Percentiles rank a stretch among this genome's conserved stretches.
Evolutionary conservation across 1,140 invertebrate genomes (phyloP).

Genomic region (Drosophila lini): DNA sequence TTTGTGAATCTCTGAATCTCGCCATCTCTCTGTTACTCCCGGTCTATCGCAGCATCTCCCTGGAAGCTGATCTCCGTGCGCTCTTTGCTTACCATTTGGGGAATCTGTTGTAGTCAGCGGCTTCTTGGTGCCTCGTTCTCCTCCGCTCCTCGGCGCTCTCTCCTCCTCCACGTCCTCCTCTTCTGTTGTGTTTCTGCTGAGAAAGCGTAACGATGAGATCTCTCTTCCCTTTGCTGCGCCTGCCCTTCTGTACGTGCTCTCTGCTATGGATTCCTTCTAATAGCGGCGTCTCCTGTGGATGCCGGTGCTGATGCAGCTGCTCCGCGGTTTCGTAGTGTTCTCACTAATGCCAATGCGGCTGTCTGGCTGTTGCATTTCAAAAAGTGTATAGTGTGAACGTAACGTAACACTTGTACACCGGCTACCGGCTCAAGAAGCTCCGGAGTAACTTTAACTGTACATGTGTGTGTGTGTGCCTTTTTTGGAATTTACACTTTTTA

Average conservation of each 20-base stretch:
- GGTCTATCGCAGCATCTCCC: slow-evolving; percentile 4
- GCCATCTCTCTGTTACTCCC: slow-evolving; percentile 1
- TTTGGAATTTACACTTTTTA: not conserved
- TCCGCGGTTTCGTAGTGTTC: slow-evolving; percentile 8
- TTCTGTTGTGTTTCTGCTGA: slow-evolving; percentile 53
- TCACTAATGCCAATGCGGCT: slow-evolving; percentile 13
- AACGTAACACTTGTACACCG: slow-evolving; percentile 3
- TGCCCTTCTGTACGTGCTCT: slow-evolving; percentile 17
- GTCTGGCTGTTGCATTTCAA: slow-evolving; percentile 54
- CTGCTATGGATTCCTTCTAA: slow-evolving; percentile 17
- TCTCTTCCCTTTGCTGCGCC: slow-evolving; percentile 14
- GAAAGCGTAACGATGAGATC: slow-evolving; percentile 63
- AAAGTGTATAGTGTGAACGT: slow-evolving; percentile 15
- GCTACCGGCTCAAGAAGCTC: not conserved
- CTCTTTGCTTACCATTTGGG: slow-evolving; percentile 69
- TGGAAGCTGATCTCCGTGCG: slow-evolving; percentile 42
- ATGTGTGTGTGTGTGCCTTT: not conserved
- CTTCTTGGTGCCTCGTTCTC: slow-evolving; percentile 40
- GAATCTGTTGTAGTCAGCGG: slow-evolving; percentile 71
- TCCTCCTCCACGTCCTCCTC: slow-evolving; percentile 5
- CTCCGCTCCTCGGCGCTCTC: slow-evolving; percentile 19
- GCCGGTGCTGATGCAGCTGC: slow-evolving; percentile 14
- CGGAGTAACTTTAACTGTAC: not conserved
- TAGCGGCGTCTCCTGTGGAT: slow-evolving; percentile 26
- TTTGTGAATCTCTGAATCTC: not conserved